Conservation (phyloP, 1,140 invertebrate genomes). For the Zaprionus ornatus region DNA sequence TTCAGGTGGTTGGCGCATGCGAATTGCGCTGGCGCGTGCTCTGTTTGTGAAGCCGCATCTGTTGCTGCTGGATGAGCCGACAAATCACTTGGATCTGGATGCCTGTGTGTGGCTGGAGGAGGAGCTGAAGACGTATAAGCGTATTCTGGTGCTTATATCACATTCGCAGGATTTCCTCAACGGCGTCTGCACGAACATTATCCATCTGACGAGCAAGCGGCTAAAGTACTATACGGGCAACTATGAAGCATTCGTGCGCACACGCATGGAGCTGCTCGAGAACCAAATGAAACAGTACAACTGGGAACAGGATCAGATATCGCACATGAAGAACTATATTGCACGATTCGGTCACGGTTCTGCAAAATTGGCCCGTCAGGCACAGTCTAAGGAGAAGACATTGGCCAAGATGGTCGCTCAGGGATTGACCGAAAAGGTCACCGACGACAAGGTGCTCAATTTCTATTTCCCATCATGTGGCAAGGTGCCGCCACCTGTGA, state of each 20-base stretch:
- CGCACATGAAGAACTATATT: constrained; percentile 99
- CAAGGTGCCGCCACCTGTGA: constrained; percentile 98
- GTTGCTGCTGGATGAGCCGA: constrained; percentile 97
- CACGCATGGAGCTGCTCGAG: constrained; percentile 96
- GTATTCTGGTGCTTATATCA: constrained; percentile 99
- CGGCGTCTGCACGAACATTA: constrained; percentile 99
- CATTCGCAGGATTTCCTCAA: constrained; percentile 99
- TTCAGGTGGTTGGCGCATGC: constrained; percentile 97
- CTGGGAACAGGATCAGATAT: constrained; percentile 99
- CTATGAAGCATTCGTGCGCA: constrained; percentile 97
- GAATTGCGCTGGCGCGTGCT: constrained; percentile 98
- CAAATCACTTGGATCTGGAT: constrained; percentile 99
- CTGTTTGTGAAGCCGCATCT: constrained; percentile 97
- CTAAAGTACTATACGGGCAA: constrained; percentile 98
- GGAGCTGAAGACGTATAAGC: constrained; percentile 97
- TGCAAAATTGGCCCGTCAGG: constrained; percentile 98
- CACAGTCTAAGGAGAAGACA: constrained; percentile 99
- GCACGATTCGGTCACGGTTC: constrained; percentile 99
- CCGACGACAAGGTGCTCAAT: constrained; percentile 94
- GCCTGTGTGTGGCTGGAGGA: constrained; percentile 99
- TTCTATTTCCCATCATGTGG: constrained; percentile 99
- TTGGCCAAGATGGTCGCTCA: constrained; percentile 99
- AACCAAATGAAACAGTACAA: constrained; percentile 99
- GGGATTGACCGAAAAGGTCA: constrained; percentile 97
- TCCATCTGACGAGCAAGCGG: constrained; percentile 97